Percentiles rank a stretch among this genome's conserved stretches.
Conservation (phyloP, 2,113 vertebrate genomes). For the Glareola pratincola region DNA sequence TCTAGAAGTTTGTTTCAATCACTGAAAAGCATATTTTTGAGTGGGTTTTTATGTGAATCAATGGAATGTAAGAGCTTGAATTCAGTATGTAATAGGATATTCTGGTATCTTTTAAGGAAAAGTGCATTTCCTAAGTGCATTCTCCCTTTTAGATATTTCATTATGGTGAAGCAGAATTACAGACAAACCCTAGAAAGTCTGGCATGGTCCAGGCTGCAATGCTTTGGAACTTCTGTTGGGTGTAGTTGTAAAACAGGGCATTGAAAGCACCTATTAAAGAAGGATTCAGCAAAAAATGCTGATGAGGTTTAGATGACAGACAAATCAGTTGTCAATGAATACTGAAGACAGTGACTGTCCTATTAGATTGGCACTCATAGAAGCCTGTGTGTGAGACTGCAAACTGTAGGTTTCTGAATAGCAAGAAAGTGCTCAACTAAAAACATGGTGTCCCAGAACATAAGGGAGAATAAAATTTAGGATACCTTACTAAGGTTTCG, state of each 20-base stretch:
- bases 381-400: not conserved
- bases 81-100: not conserved
- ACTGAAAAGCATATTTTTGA: not conserved
- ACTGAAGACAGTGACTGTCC: not conserved
- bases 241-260: not conserved
- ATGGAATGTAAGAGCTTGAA: not conserved
- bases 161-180: not conserved
- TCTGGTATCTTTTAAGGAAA: not conserved
- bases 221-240: not conserved
- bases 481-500: not conserved
- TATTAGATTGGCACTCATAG: not conserved
- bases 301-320: not conserved
- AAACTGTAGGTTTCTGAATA: not conserved
- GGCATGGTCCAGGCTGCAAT: not conserved
- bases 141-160: not conserved
- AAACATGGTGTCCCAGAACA: not conserved
- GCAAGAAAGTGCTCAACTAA: not conserved
- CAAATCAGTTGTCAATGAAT: not conserved
- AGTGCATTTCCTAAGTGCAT: not conserved
- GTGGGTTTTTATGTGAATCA: not conserved
- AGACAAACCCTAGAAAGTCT: not conserved
- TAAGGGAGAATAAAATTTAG: not conserved
- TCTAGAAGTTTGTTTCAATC: not conserved
- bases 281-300: not conserved
- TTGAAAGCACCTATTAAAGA: not conserved